These are phyloP conservation scores for Donacobius atricapilla DNA, from an alignment of 2,113 vertebrate species.

Conservation along the genomic window DNA sequence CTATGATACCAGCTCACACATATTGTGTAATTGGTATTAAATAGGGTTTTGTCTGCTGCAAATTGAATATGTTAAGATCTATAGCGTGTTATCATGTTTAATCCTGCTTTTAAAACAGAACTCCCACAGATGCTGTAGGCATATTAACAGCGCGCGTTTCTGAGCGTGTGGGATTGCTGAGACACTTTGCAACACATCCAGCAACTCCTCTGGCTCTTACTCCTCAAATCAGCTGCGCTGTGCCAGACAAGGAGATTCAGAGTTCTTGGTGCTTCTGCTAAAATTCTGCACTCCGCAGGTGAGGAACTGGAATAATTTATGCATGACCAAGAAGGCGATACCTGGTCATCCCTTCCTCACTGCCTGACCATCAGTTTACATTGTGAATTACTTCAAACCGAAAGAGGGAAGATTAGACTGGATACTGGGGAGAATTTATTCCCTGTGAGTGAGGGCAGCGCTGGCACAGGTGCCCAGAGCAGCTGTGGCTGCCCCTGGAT, in stretches of 20 bases:
- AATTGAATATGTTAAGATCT: slow-evolving; percentile 47
- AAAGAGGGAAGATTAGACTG: background rate
- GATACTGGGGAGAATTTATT: background rate
- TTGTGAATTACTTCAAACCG: background rate
- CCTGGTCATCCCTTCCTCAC: background rate
- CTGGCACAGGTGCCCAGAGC: background rate
- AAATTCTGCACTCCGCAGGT: background rate
- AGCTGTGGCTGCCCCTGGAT: background rate
- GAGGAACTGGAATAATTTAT: background rate
- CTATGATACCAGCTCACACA: background rate
- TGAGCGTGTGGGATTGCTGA: background rate
- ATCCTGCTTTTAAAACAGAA: slow-evolving; percentile 39
- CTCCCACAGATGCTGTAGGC: slow-evolving; percentile 1
- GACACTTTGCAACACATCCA: background rate
- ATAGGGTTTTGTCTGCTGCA: slow-evolving; percentile 34
- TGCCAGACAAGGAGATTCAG: background rate
- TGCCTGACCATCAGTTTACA: background rate
- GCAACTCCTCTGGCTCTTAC: slow-evolving; percentile 15
- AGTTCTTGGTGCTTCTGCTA: background rate
- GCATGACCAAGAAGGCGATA: background rate
- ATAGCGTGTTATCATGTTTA: slow-evolving; percentile 32
- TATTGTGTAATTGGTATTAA: slow-evolving; percentile 23
- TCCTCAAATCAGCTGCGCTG: background rate
- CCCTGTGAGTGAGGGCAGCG: rapidly evolving
- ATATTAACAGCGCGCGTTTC: slow-evolving; percentile 9